These are phyloP conservation scores for Erebia aethiops DNA, from an alignment of 2,888 invertebrate species.

Conservation along the genomic window DNA sequence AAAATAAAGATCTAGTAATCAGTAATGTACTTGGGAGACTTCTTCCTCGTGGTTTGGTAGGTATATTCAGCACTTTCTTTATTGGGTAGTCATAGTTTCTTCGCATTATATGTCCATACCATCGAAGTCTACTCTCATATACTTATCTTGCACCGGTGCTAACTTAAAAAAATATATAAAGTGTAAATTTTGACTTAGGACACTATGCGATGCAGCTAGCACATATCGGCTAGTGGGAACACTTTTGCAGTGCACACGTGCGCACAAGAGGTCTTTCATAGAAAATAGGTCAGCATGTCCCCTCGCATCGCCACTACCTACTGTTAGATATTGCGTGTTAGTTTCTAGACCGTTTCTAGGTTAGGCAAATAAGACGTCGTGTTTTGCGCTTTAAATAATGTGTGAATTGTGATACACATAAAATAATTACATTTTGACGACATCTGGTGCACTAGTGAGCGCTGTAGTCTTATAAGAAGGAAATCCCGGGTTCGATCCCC, in stretches of 20 bases:
- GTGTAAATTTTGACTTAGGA: too few relatives aligned
- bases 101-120: too few relatives aligned
- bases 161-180: not conserved
- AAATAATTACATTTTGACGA: not conserved
- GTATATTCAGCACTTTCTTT: too few relatives aligned
- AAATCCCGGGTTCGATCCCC: too few relatives aligned
- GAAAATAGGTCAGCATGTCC: conserved; percentile 74
- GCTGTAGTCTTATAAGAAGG: too few relatives aligned
- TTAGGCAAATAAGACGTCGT: conserved; percentile 28
- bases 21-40: too few relatives aligned
- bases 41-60: too few relatives aligned
- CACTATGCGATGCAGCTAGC: not conserved
- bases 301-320: conserved; percentile 46
- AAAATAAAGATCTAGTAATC: too few relatives aligned
- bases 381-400: conserved; percentile 3
- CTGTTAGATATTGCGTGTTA: conserved; percentile 42
- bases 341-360: conserved; percentile 40
- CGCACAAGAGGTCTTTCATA: conserved; percentile 66
- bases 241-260: conserved; percentile 45
- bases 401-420: not conserved
- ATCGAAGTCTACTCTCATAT: too few relatives aligned
- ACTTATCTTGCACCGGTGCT: too few relatives aligned
- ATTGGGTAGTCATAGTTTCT: too few relatives aligned
- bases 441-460: not conserved
- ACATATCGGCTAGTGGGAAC: conserved; percentile 10